A percentile compares a stretch with the other conserved stretches of the same genome.
Evolutionary conservation across 2,888 invertebrate species (phyloP).

Genomic region (Dasysyrphus tricinctus): DNA sequence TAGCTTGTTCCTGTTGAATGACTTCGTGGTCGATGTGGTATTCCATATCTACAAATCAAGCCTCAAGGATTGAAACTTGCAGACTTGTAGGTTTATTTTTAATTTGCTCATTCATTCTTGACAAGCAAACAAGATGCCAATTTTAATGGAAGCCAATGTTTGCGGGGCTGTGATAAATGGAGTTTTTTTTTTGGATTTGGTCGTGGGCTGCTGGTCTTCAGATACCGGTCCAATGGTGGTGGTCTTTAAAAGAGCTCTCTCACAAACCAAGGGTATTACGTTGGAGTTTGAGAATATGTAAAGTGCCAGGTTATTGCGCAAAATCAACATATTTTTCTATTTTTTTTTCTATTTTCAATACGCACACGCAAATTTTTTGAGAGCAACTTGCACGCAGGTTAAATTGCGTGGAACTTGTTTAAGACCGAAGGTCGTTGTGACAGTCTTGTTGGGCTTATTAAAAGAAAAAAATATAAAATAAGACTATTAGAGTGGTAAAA

Average conservation of each 20-base stretch:
- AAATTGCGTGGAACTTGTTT: slow-evolving; percentile 67
- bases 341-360: slow-evolving; percentile 17
- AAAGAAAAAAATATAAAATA: slow-evolving; percentile 31
- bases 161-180: slow-evolving; percentile 57
- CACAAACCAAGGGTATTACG: slow-evolving; percentile 54
- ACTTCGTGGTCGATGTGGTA: slow-evolving; percentile 38
- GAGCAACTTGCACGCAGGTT: slow-evolving; percentile 50
- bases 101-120: slow-evolving; percentile 43
- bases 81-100: slow-evolving; percentile 36
- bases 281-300: slow-evolving; percentile 47
- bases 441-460: slow-evolving; percentile 48
- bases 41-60: slow-evolving; percentile 55
- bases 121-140: slow-evolving; percentile 43
- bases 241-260: slow-evolving; percentile 1
- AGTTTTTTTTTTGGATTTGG: slow-evolving; percentile 17
- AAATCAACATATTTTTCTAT: not conserved
- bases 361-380: slow-evolving; percentile 36
- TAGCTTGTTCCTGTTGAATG: slow-evolving; percentile 62
- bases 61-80: slow-evolving; percentile 48
- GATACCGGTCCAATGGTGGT: slow-evolving; percentile 21
- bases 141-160: slow-evolving; percentile 36
- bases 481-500: slow-evolving; percentile 37
- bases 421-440: slow-evolving; percentile 32
- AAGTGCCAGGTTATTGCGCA: slow-evolving; percentile 48
- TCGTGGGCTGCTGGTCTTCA: slow-evolving; percentile 52